Evolutionary conservation across 2,888 invertebrate genomes (phyloP), one percentile per base, ranked within the genome.

Genomic region (Drosophila picticornis): DNA sequence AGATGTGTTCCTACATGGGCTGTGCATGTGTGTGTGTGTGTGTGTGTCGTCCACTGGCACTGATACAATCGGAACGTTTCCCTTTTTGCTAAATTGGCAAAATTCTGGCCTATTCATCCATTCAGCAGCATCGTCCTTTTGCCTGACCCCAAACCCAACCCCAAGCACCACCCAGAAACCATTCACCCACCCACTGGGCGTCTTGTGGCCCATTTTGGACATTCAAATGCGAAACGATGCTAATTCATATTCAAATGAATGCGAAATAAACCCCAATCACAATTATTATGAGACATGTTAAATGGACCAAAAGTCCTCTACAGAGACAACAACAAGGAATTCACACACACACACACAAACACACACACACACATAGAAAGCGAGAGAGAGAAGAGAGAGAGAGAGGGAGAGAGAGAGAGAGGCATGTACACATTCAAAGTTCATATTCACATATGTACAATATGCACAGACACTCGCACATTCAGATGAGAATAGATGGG

Each of bases 281-380:
- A 91, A 90, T 91, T 90, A 90, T 91, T 91, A 91, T 87, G 91
- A 90, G 91, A 91, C 91, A 90, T 90, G 90, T 90, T 90, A 90
- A 90, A 90, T 90, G 90, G 91, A 90, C 90, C 88, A 91, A 90
- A 91, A 91, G 91, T 91, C 90, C 90, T 90, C 75, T 75, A 72
- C 71, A 75, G 68, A 77, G 66, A 70, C 78, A 77, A 62, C 62
- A 63, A 63, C 62, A 72, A 63, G 65, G 60, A 70, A 59, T 36
- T 27, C 46, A 58, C 53, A 57, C 64, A 72, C 22, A 66, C 53
- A 36, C 38, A 68, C 19, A 51, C 31, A 40, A 27, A 56, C 19
- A 31, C 2, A 36, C 13, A 5, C 5, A 43, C n/a, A n/a, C n/a
- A n/a, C n/a, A n/a, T 1, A 43, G 43, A 11, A 22, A 11, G 22